Percentiles rank a stretch among this genome's conserved stretches.
Conservation (phyloP, 2,113 vertebrate species). For the Takifugu bimaculatus region DNA sequence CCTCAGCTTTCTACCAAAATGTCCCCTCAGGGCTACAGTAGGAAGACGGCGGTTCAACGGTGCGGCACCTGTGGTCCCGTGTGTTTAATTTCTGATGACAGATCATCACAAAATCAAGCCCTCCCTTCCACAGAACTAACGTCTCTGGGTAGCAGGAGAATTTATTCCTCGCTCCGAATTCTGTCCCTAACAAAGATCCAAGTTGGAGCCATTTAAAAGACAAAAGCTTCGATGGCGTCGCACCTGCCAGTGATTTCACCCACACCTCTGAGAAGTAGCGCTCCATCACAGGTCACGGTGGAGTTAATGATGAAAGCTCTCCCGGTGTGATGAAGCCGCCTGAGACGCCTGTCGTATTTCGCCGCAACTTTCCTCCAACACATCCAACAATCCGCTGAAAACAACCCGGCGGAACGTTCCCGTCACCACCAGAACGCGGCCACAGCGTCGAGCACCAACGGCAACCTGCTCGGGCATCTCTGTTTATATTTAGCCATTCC, state of each 20-base stretch:
- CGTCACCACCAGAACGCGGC: neutral
- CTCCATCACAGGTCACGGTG: neutral
- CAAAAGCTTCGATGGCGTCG: neutral
- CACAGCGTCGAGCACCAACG: neutral
- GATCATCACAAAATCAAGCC: no score
- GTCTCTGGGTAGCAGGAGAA: no score
- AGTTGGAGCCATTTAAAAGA: neutral
- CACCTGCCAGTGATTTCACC: neutral
- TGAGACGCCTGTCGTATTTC: neutral
- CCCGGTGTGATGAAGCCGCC: neutral
- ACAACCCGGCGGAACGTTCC: neutral
- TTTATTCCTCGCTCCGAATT: neutral
- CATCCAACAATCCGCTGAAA: slow-evolving; percentile 1
- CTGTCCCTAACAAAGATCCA: neutral
- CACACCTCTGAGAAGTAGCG: neutral
- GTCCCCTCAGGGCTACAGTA: no score
- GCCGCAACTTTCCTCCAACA: no score
- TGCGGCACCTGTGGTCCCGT: no score
- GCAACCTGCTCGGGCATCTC: neutral
- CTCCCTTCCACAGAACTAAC: no score
- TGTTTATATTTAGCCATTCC: slow-evolving; percentile 3
- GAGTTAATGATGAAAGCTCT: slow-evolving; percentile 5
- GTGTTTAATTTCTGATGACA: no score
- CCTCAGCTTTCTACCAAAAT: no score
- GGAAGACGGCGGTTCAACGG: no score